phyloP scores from a whole-genome alignment of 64 coral and sea anemone species.

The Astreopora myriophthalma region DNA sequence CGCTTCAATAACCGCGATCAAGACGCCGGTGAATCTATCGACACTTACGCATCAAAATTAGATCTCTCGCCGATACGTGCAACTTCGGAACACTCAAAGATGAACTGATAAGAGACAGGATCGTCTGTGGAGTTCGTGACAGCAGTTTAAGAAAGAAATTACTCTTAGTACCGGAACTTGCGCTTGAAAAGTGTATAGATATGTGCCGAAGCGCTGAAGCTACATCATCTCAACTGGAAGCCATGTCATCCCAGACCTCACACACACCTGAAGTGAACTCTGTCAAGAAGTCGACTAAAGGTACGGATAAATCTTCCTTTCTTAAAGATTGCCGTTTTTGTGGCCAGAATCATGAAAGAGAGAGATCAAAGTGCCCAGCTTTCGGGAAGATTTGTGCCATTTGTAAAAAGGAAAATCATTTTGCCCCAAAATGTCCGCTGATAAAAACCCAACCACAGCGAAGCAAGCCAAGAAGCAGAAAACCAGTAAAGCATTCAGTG shows the following conservation, averaged over 20 bases:
- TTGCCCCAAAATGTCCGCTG: neutral
- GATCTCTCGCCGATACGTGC: constrained; percentile 20
- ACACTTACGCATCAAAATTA: constrained; percentile 22
- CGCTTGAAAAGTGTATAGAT: constrained; percentile 36
- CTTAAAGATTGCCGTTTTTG: neutral
- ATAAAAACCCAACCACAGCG: neutral
- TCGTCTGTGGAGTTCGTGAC: constrained; percentile 13
- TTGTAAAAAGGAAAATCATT: neutral
- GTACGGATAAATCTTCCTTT: neutral
- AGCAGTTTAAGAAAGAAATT: neutral
- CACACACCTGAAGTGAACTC: neutral
- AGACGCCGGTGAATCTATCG: constrained; percentile 38
- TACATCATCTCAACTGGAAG: constrained; percentile 22
- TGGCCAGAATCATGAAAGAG: neutral
- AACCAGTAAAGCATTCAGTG: too few relatives aligned
- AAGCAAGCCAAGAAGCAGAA: neutral
- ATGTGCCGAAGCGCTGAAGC: constrained; percentile 16
- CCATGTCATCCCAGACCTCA: neutral
- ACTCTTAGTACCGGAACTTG: constrained; percentile 27
- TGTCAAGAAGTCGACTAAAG: neutral
- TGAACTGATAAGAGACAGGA: constrained; percentile 38
- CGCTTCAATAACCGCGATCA: constrained; percentile 23
- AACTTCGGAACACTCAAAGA: constrained; percentile 42
- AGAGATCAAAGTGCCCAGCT: neutral
- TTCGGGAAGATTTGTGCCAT: neutral